Evolutionary conservation across 2,797 vertebrate genomes (phyloP).

Genomic region (Rallus crepitans): DNA sequence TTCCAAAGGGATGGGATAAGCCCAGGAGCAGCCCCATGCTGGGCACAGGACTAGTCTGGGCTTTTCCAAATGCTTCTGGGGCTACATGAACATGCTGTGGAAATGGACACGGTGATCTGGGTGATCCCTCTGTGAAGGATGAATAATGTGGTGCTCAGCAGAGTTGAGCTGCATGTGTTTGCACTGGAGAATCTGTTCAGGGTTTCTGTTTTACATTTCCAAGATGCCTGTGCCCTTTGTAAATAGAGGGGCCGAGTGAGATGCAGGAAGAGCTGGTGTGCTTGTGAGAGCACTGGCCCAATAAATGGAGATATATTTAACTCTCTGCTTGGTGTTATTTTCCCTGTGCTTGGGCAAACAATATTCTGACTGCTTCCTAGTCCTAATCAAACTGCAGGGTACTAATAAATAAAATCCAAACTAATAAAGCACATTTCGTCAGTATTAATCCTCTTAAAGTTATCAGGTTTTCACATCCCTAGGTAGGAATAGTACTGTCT

Average conservation of each 20-base stretch:
- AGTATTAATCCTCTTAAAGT: slow-evolving; percentile 78
- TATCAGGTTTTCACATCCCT: slow-evolving; percentile 73
- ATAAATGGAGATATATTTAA: slow-evolving; percentile 65
- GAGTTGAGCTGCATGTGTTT: neutral
- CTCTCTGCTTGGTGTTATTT: slow-evolving; percentile 75
- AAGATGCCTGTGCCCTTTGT: neutral
- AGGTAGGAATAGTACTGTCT: slow-evolving; percentile 65
- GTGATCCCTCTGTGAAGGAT: neutral
- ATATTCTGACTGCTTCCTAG: slow-evolving; percentile 50
- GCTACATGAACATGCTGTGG: neutral
- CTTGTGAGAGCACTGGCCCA: slow-evolving; percentile 48
- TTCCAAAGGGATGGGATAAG: neutral
- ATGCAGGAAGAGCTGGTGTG: slow-evolving; percentile 31
- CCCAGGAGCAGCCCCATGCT: neutral
- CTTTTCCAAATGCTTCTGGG: neutral
- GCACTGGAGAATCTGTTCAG: neutral
- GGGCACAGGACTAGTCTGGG: neutral
- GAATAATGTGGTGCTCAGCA: neutral
- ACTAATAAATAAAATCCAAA: slow-evolving; percentile 80
- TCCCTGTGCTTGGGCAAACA: slow-evolving; percentile 76
- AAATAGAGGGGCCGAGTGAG: neutral
- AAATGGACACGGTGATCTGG: neutral
- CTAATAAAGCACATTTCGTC: slow-evolving; percentile 77
- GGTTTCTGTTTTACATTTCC: slow-evolving; percentile 45
- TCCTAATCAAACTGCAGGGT: slow-evolving; percentile 77